phyloP scores from a whole-genome alignment of 2,113 vertebrate genomes.

The Bubo scandiacus region DNA sequence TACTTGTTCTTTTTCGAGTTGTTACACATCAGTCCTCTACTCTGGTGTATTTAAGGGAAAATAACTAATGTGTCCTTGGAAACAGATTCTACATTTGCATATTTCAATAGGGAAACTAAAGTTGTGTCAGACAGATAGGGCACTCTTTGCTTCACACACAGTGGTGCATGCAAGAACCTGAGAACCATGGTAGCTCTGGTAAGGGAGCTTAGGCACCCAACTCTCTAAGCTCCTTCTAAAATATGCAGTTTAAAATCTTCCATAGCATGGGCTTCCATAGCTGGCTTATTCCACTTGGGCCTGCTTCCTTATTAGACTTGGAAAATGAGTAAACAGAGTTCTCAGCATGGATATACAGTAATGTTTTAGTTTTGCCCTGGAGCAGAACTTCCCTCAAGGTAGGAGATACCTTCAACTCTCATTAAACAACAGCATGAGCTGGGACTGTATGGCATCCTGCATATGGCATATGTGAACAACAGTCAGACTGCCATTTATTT shows the following conservation, averaged over 20 bases:
- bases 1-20: neutral
- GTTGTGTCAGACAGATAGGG: neutral
- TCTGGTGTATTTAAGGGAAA: neutral
- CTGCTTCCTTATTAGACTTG: neutral
- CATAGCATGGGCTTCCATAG: neutral
- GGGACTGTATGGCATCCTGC: neutral
- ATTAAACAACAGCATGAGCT: neutral
- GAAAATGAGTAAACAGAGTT: neutral
- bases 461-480: neutral
- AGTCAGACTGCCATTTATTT: neutral
- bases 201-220: neutral
- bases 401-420: neutral
- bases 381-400: neutral
- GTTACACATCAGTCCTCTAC: neutral
- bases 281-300: neutral
- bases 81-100: neutral
- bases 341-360: neutral
- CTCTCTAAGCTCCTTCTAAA: neutral
- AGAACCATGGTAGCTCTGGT: neutral
- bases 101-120: neutral
- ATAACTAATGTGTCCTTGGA: neutral
- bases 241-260: neutral
- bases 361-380: neutral
- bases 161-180: neutral
- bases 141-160: fast-evolving